Conservation (phyloP, 2,113 vertebrate species). For the Aptenodytes forsteri region DNA sequence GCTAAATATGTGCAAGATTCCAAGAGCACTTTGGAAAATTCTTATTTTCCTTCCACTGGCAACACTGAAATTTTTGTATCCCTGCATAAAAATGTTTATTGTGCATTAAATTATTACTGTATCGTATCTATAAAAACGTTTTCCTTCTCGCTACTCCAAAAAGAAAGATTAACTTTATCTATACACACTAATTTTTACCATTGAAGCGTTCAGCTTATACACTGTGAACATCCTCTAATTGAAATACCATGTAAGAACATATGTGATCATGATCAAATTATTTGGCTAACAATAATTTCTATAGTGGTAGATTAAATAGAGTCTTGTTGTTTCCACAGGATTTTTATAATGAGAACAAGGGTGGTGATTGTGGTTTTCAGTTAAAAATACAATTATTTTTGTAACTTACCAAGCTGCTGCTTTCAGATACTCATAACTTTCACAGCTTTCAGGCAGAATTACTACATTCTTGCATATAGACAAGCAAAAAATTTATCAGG, state of each 20-base stretch:
- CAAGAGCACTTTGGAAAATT: slow-evolving; percentile 14
- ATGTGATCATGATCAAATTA: not conserved
- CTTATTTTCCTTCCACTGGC: not conserved
- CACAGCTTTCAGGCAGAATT: not conserved
- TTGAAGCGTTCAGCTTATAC: not conserved
- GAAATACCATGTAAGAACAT: slow-evolving; percentile 1
- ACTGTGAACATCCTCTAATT: not conserved
- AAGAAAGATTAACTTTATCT: not conserved
- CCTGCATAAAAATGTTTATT: slow-evolving; percentile 1
- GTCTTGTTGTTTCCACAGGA: not conserved
- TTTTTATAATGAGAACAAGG: not conserved
- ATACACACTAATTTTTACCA: not conserved
- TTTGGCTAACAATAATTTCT: slow-evolving; percentile 30
- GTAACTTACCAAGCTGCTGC: not conserved
- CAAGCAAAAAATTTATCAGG: not conserved
- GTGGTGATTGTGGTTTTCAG: not conserved
- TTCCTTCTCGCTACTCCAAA: not conserved
- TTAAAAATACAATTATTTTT: not conserved
- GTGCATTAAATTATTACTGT: not conserved
- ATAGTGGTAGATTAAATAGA: not conserved
- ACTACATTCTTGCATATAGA: not conserved
- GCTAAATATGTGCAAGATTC: slow-evolving; percentile 26
- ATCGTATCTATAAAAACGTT: not conserved
- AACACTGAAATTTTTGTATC: slow-evolving; percentile 1
- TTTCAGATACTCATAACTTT: not conserved